Evolutionary conservation across 2,888 invertebrate species (phyloP).

Genomic region (Drosophila paucipuncta): DNA sequence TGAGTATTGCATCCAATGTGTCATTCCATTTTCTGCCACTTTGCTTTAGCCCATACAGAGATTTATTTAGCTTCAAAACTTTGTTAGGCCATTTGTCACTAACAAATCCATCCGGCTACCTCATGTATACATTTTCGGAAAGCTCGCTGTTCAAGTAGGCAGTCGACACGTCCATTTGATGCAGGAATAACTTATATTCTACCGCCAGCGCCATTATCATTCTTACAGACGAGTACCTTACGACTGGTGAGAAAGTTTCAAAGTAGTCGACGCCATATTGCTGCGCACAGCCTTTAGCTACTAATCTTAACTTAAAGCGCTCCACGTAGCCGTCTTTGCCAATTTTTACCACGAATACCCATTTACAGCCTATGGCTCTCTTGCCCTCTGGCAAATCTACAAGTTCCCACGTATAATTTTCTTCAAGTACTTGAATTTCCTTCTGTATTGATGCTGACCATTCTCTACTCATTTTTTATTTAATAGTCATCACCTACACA

Average conservation of each 20-base stretch:
- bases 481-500: too few species aligned
- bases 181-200: conserved; percentile 8
- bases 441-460: too few species aligned
- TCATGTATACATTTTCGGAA: conserved; percentile 11
- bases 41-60: conserved; percentile 18
- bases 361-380: too few species aligned
- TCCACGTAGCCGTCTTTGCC: conserved; percentile 2
- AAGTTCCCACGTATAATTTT: too few species aligned
- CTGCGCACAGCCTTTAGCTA: conserved; percentile 2
- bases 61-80: conserved; percentile 7
- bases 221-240: neutral
- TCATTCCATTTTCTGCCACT: conserved; percentile 14
- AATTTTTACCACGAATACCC: conserved; percentile 8
- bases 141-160: conserved; percentile 21
- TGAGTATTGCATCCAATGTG: neutral
- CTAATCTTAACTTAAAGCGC: conserved; percentile 3
- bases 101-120: conserved; percentile 6
- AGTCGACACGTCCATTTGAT: conserved; percentile 16
- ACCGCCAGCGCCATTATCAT: conserved; percentile 4
- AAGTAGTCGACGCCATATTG: conserved; percentile 7
- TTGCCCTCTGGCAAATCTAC: too few species aligned
- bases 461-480: too few species aligned
- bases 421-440: too few species aligned
- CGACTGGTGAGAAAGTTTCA: conserved; percentile 4
- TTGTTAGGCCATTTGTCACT: conserved; percentile 1